phyloP scores from a whole-genome alignment of 2,113 vertebrate species.

The Ptychochromis oligacanthus region DNA sequence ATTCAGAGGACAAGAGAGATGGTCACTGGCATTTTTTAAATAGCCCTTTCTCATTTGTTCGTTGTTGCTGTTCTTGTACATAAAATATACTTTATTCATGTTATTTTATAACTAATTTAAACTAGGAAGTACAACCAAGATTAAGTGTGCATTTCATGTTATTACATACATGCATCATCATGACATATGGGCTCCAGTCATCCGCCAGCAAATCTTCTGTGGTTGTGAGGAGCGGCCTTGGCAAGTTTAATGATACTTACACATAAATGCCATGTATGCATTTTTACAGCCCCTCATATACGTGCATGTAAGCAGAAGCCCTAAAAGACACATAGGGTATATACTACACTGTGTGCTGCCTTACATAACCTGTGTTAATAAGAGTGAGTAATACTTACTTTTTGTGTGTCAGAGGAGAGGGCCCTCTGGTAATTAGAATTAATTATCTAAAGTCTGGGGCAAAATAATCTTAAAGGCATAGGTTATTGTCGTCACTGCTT shows the following conservation, averaged over 20 bases:
- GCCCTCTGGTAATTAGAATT: slow-evolving; percentile 68
- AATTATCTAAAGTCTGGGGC: slow-evolving; percentile 71
- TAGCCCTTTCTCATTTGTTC: slow-evolving; percentile 13
- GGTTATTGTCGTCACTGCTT: slow-evolving; percentile 48
- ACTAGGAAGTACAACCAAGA: slow-evolving; percentile 32
- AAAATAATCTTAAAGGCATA: slow-evolving; percentile 61
- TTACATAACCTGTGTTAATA: slow-evolving; percentile 50
- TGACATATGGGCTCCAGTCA: background rate
- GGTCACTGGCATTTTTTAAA: slow-evolving; percentile 30
- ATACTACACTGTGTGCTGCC: slow-evolving; percentile 1
- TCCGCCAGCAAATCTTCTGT: slow-evolving; percentile 31
- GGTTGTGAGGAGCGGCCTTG: background rate
- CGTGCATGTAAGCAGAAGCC: slow-evolving; percentile 14
- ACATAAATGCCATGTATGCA: slow-evolving; percentile 39
- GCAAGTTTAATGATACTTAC: slow-evolving; percentile 48
- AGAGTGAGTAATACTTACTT: slow-evolving; percentile 67
- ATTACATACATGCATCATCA: slow-evolving; percentile 43
- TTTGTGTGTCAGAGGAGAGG: slow-evolving; percentile 70
- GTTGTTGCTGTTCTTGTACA: slow-evolving; percentile 6
- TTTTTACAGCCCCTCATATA: slow-evolving; percentile 16
- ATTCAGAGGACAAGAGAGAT: slow-evolving; percentile 48
- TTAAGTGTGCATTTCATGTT: slow-evolving; percentile 46
- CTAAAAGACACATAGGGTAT: background rate
- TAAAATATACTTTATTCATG: slow-evolving; percentile 25
- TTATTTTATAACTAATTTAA: slow-evolving; percentile 48